These are phyloP conservation scores for Tarsius wallacei DNA, from an alignment of 2,797 vertebrate genomes.

Conservation along the genomic window DNA sequence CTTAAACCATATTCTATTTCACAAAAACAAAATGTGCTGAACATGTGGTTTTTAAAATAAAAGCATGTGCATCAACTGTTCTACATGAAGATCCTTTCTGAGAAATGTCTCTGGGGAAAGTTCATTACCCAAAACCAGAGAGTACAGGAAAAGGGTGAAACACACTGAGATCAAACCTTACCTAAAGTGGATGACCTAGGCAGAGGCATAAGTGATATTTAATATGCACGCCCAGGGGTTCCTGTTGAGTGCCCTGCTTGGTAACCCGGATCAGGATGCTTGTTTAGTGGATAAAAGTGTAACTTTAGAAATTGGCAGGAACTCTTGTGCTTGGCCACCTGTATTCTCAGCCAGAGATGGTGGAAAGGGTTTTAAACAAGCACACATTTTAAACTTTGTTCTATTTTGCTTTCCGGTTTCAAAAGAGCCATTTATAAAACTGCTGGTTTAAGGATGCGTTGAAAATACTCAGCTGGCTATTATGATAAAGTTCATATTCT, in stretches of 20 bases:
- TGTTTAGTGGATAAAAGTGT: constrained; percentile 96
- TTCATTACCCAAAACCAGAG: constrained; percentile 89
- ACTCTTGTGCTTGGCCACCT: constrained; percentile 93
- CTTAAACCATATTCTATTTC: constrained; percentile 93
- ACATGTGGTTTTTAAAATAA: constrained; percentile 92
- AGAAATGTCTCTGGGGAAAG: constrained; percentile 89
- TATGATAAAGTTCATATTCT: constrained; percentile 87
- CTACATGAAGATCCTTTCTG: constrained; percentile 90
- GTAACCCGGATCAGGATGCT: constrained; percentile 93
- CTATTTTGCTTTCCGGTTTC: constrained; percentile 88
- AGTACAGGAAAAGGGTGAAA: constrained; percentile 91
- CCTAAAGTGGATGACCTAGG: constrained; percentile 86
- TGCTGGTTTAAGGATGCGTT: constrained; percentile 87
- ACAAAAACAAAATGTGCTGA: constrained; percentile 92
- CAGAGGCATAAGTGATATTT: constrained; percentile 91
- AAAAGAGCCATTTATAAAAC: constrained; percentile 89
- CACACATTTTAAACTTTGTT: constrained; percentile 88
- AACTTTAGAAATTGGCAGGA: constrained; percentile 97
- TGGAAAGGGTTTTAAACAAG: constrained; percentile 89
- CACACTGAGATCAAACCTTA: constrained; percentile 88
- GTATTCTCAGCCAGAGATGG: constrained; percentile 92
- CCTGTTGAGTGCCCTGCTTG: constrained; percentile 92
- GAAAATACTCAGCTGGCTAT: constrained; percentile 79
- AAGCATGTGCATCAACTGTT: constrained; percentile 90
- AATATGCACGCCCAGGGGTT: constrained; percentile 89